Evolutionary conservation across 2,113 vertebrate genomes (phyloP).

Genomic region (Myocastor coypus): DNA sequence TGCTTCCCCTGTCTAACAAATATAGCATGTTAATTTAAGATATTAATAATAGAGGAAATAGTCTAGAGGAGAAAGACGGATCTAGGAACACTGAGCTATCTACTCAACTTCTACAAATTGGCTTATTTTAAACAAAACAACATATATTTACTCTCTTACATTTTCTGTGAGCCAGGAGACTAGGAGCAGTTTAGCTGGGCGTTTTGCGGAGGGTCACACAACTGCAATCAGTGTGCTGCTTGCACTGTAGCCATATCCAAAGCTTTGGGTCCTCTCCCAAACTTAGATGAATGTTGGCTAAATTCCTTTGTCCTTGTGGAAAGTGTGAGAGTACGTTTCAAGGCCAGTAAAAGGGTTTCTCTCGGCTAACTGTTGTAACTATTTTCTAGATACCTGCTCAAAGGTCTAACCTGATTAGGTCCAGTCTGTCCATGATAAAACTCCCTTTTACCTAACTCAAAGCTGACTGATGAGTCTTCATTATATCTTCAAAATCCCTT

Average conservation of each 20-base stretch:
- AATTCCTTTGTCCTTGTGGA: not conserved
- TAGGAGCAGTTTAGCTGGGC: not conserved
- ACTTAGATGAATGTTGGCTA: not conserved
- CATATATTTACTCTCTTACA: not conserved
- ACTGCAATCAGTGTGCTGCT: not conserved
- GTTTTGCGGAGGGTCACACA: not conserved
- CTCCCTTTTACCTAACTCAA: not conserved
- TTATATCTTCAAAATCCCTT: not conserved
- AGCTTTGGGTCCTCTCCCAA: not conserved
- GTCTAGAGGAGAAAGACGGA: not conserved
- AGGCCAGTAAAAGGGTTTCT: not conserved
- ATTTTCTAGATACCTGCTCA: not conserved
- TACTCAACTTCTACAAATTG: not conserved
- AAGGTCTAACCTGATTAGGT: not conserved
- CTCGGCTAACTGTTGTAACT: not conserved
- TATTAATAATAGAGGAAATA: not conserved
- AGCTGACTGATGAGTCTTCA: not conserved
- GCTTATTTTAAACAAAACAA: not conserved
- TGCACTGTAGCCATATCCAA: not conserved
- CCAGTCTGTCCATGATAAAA: not conserved
- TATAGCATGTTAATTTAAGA: not conserved
- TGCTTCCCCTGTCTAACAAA: not conserved
- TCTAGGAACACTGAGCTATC: not conserved
- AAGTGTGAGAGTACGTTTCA: not conserved
- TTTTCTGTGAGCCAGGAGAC: not conserved